phyloP scores from a whole-genome alignment of 2,888 invertebrate genomes.

The Cotesia congregata region DNA sequence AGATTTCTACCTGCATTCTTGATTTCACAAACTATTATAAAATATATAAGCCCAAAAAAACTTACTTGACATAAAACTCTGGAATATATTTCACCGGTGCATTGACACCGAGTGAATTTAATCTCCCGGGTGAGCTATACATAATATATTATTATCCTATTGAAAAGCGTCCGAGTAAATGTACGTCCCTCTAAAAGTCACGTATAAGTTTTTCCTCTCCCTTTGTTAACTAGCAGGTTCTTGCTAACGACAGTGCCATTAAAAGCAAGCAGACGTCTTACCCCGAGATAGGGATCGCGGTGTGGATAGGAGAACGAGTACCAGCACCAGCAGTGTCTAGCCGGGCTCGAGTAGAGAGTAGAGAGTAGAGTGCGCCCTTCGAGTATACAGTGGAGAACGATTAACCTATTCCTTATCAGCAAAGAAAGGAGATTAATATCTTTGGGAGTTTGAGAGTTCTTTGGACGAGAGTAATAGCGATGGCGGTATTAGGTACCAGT shows the following conservation, averaged over 20 bases:
- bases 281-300: constrained; percentile 17
- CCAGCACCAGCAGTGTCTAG: constrained; percentile 29
- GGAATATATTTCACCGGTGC: too few relatives aligned
- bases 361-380: constrained; percentile 29
- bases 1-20: too few relatives aligned
- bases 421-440: constrained; percentile 41
- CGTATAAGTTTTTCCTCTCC: constrained; percentile 28
- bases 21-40: too few relatives aligned
- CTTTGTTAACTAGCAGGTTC: constrained; percentile 20
- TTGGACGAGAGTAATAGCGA: constrained; percentile 33
- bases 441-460: constrained; percentile 37
- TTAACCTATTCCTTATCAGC: constrained; percentile 42
- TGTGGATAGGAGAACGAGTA: background rate
- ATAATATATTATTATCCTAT: constrained; percentile 35
- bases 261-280: constrained; percentile 36
- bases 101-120: too few relatives aligned
- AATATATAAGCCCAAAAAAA: too few relatives aligned
- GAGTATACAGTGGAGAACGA: constrained; percentile 32
- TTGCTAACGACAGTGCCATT: constrained; percentile 39
- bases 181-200: constrained; percentile 9
- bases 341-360: background rate
- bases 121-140: background rate
- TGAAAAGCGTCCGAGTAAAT: background rate
- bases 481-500: background rate
- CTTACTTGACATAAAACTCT: too few relatives aligned